A percentile compares a stretch with the other conserved stretches of the same genome.
These are phyloP conservation scores for Plemyria rubiginata DNA, from an alignment of 2,888 invertebrate genomes.

Conservation along the genomic window DNA sequence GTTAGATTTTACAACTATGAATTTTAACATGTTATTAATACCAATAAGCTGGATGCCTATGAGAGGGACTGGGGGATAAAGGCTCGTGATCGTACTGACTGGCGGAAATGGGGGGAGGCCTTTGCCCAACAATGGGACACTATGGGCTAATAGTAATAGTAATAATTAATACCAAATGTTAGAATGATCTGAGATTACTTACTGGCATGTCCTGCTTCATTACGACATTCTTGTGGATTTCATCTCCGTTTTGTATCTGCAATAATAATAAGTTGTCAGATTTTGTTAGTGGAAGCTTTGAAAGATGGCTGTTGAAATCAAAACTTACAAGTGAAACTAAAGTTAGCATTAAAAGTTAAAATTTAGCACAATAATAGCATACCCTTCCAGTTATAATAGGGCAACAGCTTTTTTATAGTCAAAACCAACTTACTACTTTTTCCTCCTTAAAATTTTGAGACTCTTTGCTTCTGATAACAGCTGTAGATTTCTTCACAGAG, in stretches of 20 bases:
- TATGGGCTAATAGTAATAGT: too few species aligned
- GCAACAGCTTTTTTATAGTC: neutral
- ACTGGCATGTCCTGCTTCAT: constrained; percentile 25
- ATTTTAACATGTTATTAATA: neutral
- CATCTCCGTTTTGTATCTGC: constrained; percentile 43
- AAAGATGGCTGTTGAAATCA: neutral
- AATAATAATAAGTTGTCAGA: neutral
- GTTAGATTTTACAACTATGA: constrained; percentile 22
- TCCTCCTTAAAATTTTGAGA: constrained; percentile 33
- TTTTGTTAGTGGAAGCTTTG: neutral
- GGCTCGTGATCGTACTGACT: too few species aligned
- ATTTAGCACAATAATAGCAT: too few species aligned
- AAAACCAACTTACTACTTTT: constrained; percentile 32
- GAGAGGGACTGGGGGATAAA: too few species aligned
- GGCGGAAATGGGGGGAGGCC: too few species aligned
- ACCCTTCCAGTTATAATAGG: too few species aligned
- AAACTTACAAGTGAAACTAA: neutral
- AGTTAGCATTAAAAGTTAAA: too few species aligned
- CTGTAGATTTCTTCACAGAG: constrained; percentile 63
- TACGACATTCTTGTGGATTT: constrained; percentile 27
- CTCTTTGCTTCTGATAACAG: constrained; percentile 42
- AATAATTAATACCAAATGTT: too few species aligned
- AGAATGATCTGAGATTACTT: constrained; percentile 17
- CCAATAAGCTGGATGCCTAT: too few species aligned
- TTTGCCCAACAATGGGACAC: too few species aligned